A percentile compares a stretch with the other conserved stretches of the same genome.
phyloP scores from a whole-genome alignment of 2,113 vertebrate species.

The Onychostoma macrolepis region DNA sequence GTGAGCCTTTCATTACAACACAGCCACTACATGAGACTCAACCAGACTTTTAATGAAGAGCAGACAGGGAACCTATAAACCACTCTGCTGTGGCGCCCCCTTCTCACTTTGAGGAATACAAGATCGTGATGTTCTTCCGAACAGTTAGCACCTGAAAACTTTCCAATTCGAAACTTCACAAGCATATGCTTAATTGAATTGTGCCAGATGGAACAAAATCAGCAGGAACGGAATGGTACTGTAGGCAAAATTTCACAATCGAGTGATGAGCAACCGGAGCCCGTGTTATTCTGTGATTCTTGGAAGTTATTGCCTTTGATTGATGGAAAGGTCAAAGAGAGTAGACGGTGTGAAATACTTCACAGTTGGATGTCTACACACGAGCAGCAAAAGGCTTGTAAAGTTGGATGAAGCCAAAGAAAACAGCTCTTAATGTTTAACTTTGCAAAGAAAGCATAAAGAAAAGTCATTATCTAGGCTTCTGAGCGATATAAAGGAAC shows the following conservation, averaged over 20 bases:
- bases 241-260: slow-evolving; percentile 22
- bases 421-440: background rate
- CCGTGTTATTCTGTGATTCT: background rate
- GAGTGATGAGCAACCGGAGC: background rate
- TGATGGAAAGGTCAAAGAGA: slow-evolving; percentile 43
- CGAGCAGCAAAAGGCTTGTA: slow-evolving; percentile 22
- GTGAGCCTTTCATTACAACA: slow-evolving; percentile 54
- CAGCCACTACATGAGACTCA: slow-evolving; percentile 44
- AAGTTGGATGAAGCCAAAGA: slow-evolving; percentile 13
- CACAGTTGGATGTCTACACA: slow-evolving; percentile 15
- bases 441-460: background rate
- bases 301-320: slow-evolving; percentile 32
- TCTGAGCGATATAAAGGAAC: background rate
- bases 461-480: background rate
- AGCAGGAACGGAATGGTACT: slow-evolving; percentile 19
- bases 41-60: slow-evolving; percentile 61
- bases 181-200: slow-evolving; percentile 27
- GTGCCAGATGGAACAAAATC: slow-evolving; percentile 28
- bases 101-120: slow-evolving; percentile 8
- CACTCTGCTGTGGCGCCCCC: background rate
- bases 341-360: slow-evolving; percentile 21
- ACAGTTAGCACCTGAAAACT: slow-evolving; percentile 13
- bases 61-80: slow-evolving; percentile 34
- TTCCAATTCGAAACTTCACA: slow-evolving; percentile 14
- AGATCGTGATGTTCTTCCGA: background rate